These are phyloP conservation scores for Diadophis punctatus DNA, from an alignment of 2,113 vertebrate genomes.

Conservation along the genomic window DNA sequence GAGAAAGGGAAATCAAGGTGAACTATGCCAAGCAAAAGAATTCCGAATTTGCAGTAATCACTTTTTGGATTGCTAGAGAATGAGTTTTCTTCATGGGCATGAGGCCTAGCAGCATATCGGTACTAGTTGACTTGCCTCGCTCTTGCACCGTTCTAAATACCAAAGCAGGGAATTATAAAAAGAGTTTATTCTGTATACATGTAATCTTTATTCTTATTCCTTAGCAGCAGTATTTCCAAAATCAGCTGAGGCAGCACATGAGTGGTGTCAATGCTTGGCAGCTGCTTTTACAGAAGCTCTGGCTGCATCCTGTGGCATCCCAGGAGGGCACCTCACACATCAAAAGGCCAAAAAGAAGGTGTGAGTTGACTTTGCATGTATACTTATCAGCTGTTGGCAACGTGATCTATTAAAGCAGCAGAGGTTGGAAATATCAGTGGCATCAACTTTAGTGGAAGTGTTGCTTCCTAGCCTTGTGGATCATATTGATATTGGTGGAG, in stretches of 20 bases:
- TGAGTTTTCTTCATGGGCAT: not conserved
- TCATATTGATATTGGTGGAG: not conserved
- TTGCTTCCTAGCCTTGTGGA: not conserved
- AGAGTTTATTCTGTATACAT: not conserved
- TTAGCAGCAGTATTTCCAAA: constrained; percentile 42
- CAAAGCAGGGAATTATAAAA: not conserved
- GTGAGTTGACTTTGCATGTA: constrained; percentile 7
- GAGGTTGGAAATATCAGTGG: not conserved
- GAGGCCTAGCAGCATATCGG: not conserved
- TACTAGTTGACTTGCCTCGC: not conserved
- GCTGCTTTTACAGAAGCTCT: constrained; percentile 55
- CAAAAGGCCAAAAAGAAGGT: constrained; percentile 71
- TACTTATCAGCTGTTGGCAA: not conserved
- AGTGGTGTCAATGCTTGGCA: constrained; percentile 36
- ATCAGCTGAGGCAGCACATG: constrained; percentile 33
- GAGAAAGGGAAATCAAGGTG: not conserved
- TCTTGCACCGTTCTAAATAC: not conserved
- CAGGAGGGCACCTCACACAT: constrained; percentile 55
- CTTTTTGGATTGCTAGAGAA: not conserved
- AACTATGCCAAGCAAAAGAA: not conserved
- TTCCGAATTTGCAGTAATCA: not conserved
- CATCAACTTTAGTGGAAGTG: too few species aligned
- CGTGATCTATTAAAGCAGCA: not conserved
- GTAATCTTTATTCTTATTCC: not conserved
- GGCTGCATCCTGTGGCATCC: constrained; percentile 64